These are phyloP conservation scores for Phorcus lineatus DNA, from an alignment of 2,888 invertebrate genomes.

Conservation along the genomic window DNA sequence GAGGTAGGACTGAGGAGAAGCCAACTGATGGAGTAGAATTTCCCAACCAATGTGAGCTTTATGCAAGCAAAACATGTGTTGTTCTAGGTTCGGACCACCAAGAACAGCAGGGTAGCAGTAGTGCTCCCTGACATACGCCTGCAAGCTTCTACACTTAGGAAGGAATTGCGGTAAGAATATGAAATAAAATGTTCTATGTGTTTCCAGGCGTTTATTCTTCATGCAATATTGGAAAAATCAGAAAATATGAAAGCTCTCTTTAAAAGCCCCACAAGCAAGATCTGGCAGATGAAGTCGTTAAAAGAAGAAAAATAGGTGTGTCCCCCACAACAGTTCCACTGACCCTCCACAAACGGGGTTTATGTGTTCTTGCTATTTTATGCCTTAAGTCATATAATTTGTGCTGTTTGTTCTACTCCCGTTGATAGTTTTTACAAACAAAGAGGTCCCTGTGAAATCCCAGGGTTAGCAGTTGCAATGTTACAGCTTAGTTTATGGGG, in stretches of 20 bases:
- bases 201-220: neutral
- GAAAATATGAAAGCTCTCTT: constrained; percentile 7
- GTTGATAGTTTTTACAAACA: too few species aligned
- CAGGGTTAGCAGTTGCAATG: too few species aligned
- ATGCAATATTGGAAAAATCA: constrained; percentile 8
- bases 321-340: neutral
- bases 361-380: neutral
- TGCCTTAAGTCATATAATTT: constrained; percentile 5
- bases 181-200: neutral
- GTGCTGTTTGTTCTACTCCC: neutral
- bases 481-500: too few species aligned
- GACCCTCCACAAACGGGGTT: neutral
- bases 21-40: neutral
- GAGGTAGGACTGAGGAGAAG: neutral
- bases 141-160: neutral
- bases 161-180: neutral
- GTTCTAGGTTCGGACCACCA: neutral
- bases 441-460: too few species aligned
- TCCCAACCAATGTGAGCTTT: constrained; percentile 1
- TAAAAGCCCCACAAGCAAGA: neutral
- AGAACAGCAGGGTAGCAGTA: neutral
- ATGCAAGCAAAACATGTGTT: constrained; percentile 8
- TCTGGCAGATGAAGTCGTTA: neutral
- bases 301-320: constrained; percentile 3
- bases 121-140: neutral